Evolutionary conservation across 2,888 invertebrate species (phyloP).

Genomic region (Rhingia rostrata): DNA sequence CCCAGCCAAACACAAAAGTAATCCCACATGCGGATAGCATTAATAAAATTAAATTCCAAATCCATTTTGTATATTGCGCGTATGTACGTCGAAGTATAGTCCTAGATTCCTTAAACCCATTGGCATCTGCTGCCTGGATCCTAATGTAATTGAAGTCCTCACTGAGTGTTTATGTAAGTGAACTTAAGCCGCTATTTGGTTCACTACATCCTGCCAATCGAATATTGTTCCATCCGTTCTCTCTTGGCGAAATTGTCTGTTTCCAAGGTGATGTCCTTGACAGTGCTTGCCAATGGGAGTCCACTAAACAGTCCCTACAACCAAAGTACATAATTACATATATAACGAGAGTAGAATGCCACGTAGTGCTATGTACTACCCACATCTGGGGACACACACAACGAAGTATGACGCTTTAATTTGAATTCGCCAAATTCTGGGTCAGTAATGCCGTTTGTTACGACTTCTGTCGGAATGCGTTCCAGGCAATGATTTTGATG

Average conservation of each 20-base stretch:
- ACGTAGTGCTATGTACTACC: neutral
- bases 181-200: constrained; percentile 21
- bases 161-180: constrained; percentile 9
- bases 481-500: constrained; percentile 59
- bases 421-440: constrained; percentile 68
- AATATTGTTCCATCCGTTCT: constrained; percentile 18
- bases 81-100: constrained; percentile 35
- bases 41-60: constrained; percentile 70
- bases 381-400: neutral
- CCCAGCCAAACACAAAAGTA: too few species aligned
- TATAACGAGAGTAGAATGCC: constrained; percentile 20
- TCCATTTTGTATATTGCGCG: constrained; percentile 17
- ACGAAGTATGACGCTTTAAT: constrained; percentile 38
- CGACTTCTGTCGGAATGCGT: constrained; percentile 46
- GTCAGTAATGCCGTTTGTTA: constrained; percentile 63
- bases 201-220: constrained; percentile 12
- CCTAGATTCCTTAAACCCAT: constrained; percentile 53
- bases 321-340: constrained; percentile 37
- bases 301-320: constrained; percentile 26
- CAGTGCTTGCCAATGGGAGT: constrained; percentile 33
- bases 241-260: neutral
- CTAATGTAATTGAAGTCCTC: constrained; percentile 60
- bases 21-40: constrained; percentile 16
- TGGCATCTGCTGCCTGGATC: constrained; percentile 1
- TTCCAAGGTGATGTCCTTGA: constrained; percentile 32